A percentile compares a stretch with the other conserved stretches of the same genome.
Evolutionary conservation across 2,113 vertebrate species (phyloP).

Genomic region (Catharus fuscescens): DNA sequence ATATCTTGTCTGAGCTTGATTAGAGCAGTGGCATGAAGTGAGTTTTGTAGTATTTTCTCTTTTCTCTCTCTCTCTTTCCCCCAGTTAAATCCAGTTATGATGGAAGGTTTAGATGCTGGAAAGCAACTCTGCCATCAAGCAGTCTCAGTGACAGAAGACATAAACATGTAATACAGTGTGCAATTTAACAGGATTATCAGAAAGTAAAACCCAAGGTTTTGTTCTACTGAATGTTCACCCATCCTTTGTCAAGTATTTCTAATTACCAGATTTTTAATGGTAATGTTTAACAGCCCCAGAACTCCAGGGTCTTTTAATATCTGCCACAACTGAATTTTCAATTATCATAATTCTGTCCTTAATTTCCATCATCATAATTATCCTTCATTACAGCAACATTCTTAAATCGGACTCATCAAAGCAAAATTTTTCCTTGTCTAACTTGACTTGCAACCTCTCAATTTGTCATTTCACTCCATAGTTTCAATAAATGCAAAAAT

Average conservation of each 20-base stretch:
- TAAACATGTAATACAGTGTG: neutral
- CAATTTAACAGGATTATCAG: conserved; percentile 16
- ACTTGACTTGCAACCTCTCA: conserved; percentile 30
- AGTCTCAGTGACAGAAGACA: neutral
- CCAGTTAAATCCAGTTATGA: neutral
- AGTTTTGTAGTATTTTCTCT: neutral
- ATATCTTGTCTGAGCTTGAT: neutral
- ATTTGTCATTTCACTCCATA: neutral
- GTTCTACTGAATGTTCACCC: neutral
- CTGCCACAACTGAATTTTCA: conserved; percentile 70
- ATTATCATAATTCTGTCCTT: conserved; percentile 72
- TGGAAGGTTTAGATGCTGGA: neutral
- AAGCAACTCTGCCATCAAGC: neutral
- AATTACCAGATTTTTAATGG: conserved; percentile 71
- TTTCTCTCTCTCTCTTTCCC: neutral
- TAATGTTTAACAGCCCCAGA: conserved; percentile 53
- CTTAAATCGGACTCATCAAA: conserved; percentile 73
- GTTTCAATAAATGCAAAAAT: neutral
- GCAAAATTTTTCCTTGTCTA: conserved; percentile 43
- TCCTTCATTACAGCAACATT: conserved; percentile 66
- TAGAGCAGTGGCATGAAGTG: neutral
- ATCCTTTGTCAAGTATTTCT: conserved; percentile 53
- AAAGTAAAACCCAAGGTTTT: conserved; percentile 1
- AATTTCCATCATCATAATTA: conserved; percentile 75
- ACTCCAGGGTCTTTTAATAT: conserved; percentile 68